Evolutionary conservation across 2,113 vertebrate genomes (phyloP).

Genomic region (Xiphophorus hellerii): DNA sequence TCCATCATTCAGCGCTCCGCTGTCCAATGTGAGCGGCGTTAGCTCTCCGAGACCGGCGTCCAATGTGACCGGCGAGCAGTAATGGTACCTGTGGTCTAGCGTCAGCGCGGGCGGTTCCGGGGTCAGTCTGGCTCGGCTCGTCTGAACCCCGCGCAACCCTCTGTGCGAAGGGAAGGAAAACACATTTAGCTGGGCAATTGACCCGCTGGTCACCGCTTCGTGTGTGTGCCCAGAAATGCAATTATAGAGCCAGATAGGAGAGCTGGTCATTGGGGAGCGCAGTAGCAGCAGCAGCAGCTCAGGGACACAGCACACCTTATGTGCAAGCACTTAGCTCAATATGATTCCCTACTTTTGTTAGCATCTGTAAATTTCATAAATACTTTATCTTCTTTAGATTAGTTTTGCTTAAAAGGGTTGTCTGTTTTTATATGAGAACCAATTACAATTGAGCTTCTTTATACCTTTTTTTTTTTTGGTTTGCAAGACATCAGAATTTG

Average conservation of each 20-base stretch:
- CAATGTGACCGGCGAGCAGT: conserved; percentile 40
- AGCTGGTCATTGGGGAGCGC: conserved; percentile 76
- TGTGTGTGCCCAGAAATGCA: conserved; percentile 83
- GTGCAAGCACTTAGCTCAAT: conserved; percentile 20
- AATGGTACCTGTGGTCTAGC: conserved; percentile 51
- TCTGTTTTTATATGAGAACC: neutral
- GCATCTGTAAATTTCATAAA: neutral
- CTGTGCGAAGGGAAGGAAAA: conserved; percentile 73
- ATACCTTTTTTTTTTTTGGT: neutral
- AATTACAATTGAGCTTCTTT: neutral
- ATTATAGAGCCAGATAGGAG: conserved; percentile 88
- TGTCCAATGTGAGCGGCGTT: conserved; percentile 30
- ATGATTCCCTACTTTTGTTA: neutral
- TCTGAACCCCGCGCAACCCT: conserved; percentile 44
- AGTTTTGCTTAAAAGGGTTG: neutral
- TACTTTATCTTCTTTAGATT: neutral
- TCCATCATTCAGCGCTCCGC: conserved; percentile 46
- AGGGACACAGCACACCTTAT: conserved; percentile 45
- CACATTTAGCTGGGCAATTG: conserved; percentile 80
- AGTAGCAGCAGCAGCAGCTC: conserved; percentile 36
- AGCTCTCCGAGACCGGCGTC: conserved; percentile 1
- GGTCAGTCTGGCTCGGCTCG: conserved; percentile 51
- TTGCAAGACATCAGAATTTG: neutral
- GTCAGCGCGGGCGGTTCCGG: conserved; percentile 28
- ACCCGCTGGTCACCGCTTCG: conserved; percentile 54